These are phyloP conservation scores for Spilogale gracilis DNA, from an alignment of 2,113 vertebrate species.

Conservation along the genomic window DNA sequence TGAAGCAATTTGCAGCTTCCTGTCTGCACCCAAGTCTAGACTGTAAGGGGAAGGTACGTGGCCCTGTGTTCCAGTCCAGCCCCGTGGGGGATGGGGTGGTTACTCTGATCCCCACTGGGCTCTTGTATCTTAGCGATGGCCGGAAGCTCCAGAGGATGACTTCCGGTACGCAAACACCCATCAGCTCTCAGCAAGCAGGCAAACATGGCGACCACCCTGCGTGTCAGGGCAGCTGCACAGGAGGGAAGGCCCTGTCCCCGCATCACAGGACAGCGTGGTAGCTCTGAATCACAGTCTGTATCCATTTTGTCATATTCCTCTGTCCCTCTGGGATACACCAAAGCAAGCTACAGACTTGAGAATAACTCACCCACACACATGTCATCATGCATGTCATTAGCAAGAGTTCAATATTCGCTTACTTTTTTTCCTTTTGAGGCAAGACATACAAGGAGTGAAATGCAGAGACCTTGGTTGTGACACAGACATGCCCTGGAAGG, in stretches of 20 bases:
- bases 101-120: accelerated
- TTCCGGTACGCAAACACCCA: accelerated
- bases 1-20: not conserved
- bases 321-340: accelerated
- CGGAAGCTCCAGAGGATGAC: not conserved
- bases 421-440: not conserved
- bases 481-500: accelerated
- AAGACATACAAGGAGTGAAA: not conserved
- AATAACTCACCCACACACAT: no score
- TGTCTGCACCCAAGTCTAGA: not conserved
- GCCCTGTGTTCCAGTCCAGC: not conserved
- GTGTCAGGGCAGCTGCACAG: not conserved
- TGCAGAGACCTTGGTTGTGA: not conserved
- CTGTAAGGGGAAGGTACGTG: not conserved
- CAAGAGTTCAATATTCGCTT: not conserved
- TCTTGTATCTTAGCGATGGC: accelerated
- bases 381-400: accelerated
- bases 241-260: no score
- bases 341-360: not conserved
- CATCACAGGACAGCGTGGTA: not conserved
- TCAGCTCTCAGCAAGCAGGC: not conserved
- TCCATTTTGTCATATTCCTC: not conserved
- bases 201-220: accelerated
- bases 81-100: accelerated
- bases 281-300: accelerated